Percentiles rank a stretch among this genome's conserved stretches.
Evolutionary conservation across 2,888 invertebrate species (phyloP).

Genomic region (Melikaiella ostensackeni): DNA sequence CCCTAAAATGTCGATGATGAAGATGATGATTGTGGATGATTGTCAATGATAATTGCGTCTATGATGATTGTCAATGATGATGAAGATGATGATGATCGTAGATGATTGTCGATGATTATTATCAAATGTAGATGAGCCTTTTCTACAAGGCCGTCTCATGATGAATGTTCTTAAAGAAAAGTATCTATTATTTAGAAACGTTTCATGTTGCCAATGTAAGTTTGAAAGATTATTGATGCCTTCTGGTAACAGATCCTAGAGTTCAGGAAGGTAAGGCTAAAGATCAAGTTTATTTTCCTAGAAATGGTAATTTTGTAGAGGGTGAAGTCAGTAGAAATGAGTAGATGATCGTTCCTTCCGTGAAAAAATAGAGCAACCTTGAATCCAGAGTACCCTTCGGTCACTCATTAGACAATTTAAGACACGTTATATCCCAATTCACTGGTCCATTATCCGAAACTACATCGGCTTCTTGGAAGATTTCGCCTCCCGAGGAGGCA

Average conservation of each 20-base stretch:
- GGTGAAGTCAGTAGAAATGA: conserved; percentile 43
- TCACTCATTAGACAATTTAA: conserved; percentile 75
- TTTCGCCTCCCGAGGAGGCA: conserved; percentile 54
- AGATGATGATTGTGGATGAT: too few species aligned
- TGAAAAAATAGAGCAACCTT: conserved; percentile 60
- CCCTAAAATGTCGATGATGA: too few species aligned
- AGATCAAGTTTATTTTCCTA: background rate
- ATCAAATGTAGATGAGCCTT: too few species aligned
- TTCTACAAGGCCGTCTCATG: too few species aligned
- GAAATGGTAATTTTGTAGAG: conserved; percentile 24
- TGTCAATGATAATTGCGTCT: too few species aligned
- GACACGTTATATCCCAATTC: conserved; percentile 75
- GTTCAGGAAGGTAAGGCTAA: conserved; percentile 5
- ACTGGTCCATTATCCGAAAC: conserved; percentile 69
- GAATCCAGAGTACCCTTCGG: conserved; percentile 64
- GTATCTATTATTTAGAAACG: background rate
- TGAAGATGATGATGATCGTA: too few species aligned
- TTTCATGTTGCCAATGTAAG: background rate
- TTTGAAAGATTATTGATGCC: conserved; percentile 1
- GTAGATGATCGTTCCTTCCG: conserved; percentile 55
- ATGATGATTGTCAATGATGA: too few species aligned
- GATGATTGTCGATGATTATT: too few species aligned
- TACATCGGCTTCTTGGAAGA: conserved; percentile 70
- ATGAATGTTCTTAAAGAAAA: too few species aligned
- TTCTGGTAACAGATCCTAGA: conserved; percentile 17